Percentiles rank a stretch among this genome's conserved stretches.
phyloP scores from a whole-genome alignment of 2,888 invertebrate genomes.

The Trissonchulus sp. region DNA sequence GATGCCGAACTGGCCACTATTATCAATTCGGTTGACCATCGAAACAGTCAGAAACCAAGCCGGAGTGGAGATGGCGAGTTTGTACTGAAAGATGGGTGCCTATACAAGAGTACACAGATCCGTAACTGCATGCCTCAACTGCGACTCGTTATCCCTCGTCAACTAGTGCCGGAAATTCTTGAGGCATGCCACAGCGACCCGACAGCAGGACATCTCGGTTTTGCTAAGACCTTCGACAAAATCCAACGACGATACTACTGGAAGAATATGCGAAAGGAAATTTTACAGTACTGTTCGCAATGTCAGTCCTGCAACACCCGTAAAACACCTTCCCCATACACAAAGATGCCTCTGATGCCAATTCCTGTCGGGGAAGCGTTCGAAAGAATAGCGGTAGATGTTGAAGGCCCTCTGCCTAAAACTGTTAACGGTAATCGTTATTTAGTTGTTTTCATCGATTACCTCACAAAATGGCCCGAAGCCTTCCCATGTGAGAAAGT shows the following conservation, averaged over 20 bases:
- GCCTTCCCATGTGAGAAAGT: constrained; percentile 1
- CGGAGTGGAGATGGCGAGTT: too few relatives aligned
- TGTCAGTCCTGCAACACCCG: constrained; percentile 29
- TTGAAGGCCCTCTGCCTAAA: constrained; percentile 25
- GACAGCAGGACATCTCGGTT: constrained; percentile 31
- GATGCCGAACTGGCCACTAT: too few relatives aligned
- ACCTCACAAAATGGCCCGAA: constrained; percentile 24
- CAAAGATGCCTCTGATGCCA: neutral
- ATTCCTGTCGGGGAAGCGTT: constrained; percentile 26
- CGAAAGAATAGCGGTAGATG: constrained; percentile 29
- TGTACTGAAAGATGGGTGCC: too few relatives aligned
- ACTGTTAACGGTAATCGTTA: constrained; percentile 32
- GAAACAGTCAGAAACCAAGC: too few relatives aligned
- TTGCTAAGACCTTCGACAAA: constrained; percentile 26
- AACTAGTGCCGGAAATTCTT: constrained; percentile 34
- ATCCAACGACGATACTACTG: constrained; percentile 32
- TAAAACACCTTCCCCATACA: neutral
- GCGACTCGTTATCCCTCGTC: constrained; percentile 33
- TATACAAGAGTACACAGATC: too few relatives aligned
- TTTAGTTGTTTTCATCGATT: constrained; percentile 33
- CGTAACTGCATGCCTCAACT: too few relatives aligned
- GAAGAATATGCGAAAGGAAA: constrained; percentile 31
- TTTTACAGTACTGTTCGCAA: constrained; percentile 29
- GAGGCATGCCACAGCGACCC: constrained; percentile 35
- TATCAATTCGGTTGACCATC: too few relatives aligned